These are phyloP conservation scores for Shinisaurus crocodilurus DNA, from an alignment of 2,113 vertebrate genomes.

Conservation along the genomic window DNA sequence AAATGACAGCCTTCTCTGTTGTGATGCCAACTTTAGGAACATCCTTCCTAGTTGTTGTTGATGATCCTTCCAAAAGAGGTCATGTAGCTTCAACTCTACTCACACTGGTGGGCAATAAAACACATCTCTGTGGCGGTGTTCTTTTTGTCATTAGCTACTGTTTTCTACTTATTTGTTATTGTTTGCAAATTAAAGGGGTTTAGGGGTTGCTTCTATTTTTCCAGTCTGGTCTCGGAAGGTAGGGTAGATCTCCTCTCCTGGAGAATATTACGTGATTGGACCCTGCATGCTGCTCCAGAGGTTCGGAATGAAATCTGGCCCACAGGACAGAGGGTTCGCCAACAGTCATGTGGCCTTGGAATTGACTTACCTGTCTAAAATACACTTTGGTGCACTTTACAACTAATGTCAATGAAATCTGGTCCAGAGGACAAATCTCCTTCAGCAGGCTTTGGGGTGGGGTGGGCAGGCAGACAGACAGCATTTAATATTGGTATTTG, in stretches of 20 bases:
- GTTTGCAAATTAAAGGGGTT: too few relatives aligned
- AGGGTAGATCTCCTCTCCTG: not conserved
- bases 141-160: too few relatives aligned
- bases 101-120: not conserved
- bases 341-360: not conserved
- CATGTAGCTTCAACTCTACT: not conserved
- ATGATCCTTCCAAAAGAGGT: not conserved
- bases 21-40: not conserved
- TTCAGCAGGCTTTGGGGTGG: not conserved
- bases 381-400: not conserved
- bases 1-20: not conserved
- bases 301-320: not conserved
- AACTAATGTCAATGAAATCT: not conserved
- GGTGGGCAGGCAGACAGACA: not conserved
- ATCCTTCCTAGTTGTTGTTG: too few relatives aligned
- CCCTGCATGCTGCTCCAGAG: not conserved
- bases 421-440: not conserved
- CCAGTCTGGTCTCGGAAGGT: not conserved
- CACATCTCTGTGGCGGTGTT: too few relatives aligned
- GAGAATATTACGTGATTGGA: not conserved
- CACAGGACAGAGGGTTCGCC: too few relatives aligned
- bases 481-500: not conserved
- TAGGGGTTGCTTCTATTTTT: too few relatives aligned
- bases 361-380: not conserved
- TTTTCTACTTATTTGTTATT: too few relatives aligned